Evolutionary conservation across 2,113 vertebrate species (phyloP).

Genomic region (Mormyrus iriodes): DNA sequence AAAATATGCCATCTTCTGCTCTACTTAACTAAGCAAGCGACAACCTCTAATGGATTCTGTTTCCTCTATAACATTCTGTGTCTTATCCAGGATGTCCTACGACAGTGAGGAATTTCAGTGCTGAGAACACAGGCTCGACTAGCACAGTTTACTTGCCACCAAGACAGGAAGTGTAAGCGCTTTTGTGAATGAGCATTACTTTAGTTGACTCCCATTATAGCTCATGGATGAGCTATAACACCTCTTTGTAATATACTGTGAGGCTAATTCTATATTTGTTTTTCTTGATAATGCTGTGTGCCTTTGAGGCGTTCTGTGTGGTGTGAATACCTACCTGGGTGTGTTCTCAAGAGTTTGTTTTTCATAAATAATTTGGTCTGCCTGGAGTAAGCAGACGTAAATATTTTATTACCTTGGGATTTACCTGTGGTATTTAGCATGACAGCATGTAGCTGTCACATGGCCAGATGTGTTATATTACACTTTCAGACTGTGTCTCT

Average conservation of each 20-base stretch:
- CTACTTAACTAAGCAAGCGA: not conserved
- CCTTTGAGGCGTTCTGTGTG: not conserved
- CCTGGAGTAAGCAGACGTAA: not conserved
- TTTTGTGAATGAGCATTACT: not conserved
- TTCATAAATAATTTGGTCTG: not conserved
- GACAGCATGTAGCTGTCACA: not conserved
- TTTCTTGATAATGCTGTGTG: not conserved
- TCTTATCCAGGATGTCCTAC: not conserved
- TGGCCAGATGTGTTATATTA: not conserved
- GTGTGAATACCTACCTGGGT: not conserved
- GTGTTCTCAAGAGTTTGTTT: not conserved
- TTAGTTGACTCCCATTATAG: not conserved
- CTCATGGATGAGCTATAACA: not conserved
- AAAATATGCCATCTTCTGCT: not conserved
- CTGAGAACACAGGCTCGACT: not conserved
- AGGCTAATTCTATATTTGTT: not conserved
- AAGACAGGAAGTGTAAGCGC: not conserved
- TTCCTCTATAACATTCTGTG: not conserved
- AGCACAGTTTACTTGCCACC: not conserved
- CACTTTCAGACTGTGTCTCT: not conserved
- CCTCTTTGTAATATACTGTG: not conserved
- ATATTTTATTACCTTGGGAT: not conserved
- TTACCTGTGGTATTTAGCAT: not conserved
- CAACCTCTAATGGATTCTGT: not conserved
- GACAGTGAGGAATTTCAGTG: not conserved